Percentiles rank a stretch among this genome's conserved stretches.
Evolutionary conservation across 2,797 vertebrate species (phyloP).

Genomic region (Hemibagrus guttatus): DNA sequence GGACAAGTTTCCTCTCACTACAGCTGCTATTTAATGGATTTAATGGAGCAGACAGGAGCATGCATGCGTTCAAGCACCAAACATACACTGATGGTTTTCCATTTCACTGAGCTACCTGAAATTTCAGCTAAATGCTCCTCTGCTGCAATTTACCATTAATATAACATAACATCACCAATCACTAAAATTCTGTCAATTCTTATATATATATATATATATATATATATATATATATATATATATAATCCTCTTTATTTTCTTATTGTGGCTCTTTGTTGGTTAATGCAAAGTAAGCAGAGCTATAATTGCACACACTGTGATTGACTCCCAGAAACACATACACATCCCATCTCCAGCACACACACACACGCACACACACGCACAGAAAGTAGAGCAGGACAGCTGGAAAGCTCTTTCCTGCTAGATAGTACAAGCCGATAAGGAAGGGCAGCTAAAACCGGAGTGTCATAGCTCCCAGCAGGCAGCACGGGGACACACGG

Average conservation of each 20-base stretch:
- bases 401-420: slow-evolving; percentile 22
- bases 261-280: not conserved
- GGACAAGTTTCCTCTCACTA: slow-evolving; percentile 41
- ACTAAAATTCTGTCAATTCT: not conserved
- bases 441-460: slow-evolving; percentile 50
- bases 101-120: not conserved
- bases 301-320: not conserved
- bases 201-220: not conserved
- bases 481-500: slow-evolving; percentile 29
- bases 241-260: not conserved
- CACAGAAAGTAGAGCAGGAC: not conserved
- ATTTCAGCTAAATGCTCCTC: no score
- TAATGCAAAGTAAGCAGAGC: not conserved
- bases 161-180: not conserved
- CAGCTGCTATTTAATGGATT: slow-evolving; percentile 47
- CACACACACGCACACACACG: not conserved
- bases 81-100: slow-evolving; percentile 11
- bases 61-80: slow-evolving; percentile 12
- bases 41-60: slow-evolving; percentile 55
- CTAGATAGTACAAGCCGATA: slow-evolving; percentile 3
- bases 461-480: slow-evolving; percentile 36
- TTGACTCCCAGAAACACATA: not conserved
- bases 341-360: not conserved
- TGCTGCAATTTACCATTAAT: not conserved
- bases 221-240: not conserved